Base-by-base conservation (phyloP, 2,113 vertebrate species). In the Noctilio leporinus region DNA sequence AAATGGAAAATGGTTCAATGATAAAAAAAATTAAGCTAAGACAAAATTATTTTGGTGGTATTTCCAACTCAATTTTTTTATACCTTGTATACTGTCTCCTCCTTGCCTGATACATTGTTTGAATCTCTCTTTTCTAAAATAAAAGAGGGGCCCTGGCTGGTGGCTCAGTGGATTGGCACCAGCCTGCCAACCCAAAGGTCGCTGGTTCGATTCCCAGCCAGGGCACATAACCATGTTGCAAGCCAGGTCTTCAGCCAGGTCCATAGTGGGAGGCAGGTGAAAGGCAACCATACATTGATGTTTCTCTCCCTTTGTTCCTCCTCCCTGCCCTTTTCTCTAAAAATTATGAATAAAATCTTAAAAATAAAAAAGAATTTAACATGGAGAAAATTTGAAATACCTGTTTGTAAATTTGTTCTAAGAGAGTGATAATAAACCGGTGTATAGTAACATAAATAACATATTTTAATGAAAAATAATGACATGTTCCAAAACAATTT, bases 401-500 rank as follows among this genome's bases (percentile, higher is more conserved):
- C 35, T 91, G 76, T 70, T 84, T 96, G n/a, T 73, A 92, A 85
- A 90, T 85, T 76, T 55, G n/a, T 82, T 90, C 94, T 65, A 67
- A 67, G 76, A 38, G 28, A 91, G 76, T 1, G 83, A 45, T 75
- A 75, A 92, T 85, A 87, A 86, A 65, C 14, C 6, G 76, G 40
- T n/a, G 33, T 28, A 30, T 24, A 26, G 59, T 67, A 88, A 59
- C 38, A 85, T 82, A 94, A 94, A 86, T 80, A 92, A 80, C 70
- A 90, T 73, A 85, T 81, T 94, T 93, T 96, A 82, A 85, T 92
- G 59, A 87, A 95, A 97, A 96, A 88, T 62, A 65, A 86, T 45
- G 89, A 51, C 53, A 86, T 88, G 62, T 95, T 95, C 49, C 81
- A 95, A 95, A 88, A 92, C 91, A 95, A 77, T 96, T 92, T 93